Evolutionary conservation across 2,888 invertebrate species (phyloP), one percentile per base, ranked within the genome.

Genomic region (Marronus borbonicus): DNA sequence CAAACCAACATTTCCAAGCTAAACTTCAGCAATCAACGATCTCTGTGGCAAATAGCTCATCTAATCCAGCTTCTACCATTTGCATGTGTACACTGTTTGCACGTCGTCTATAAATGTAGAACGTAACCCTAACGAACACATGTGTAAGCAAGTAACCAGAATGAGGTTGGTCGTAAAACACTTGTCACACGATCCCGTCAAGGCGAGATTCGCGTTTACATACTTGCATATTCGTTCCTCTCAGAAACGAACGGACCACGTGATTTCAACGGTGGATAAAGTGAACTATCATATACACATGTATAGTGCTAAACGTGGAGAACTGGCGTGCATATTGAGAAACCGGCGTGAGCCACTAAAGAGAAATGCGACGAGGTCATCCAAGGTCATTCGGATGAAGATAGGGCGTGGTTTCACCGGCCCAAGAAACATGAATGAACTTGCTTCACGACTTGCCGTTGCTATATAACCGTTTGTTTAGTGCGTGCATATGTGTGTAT

Each of bases 341-440:
- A 55, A 17, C 55, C 20, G 20, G 55, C 55, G 20, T 55, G 55
- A 55, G 17, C 55, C 20, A 55, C 55, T 55, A 44, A 65, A 20
- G 50, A 50, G 50, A 75, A 78, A 78, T 75, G 69, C 74, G 69
- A 49, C 78, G 78, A 78, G 78, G 78, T 78, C 78, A 76, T 68
- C n/a, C 78, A 78, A 78, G 76, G 78, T 78, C 76, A 78, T 78
- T 52, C 69, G 44, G 60, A 68, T 76, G 78, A 70, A 74, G 72
- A 78, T 69, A 52, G 50, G 78, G 78, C 78, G 78, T 75, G 78
- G 78, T 76, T 62, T 7, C 39, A 52, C 44, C 44, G 12, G 44
- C 44, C 12, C 44, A 52, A 50, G 50, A 62, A 69, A 75, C 78
- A 78, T 78, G 78, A 78, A 78, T 78, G 78, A 76, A 78, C 78